Conservation (phyloP, 2,888 invertebrate species). For the Leucophora obtusa region DNA sequence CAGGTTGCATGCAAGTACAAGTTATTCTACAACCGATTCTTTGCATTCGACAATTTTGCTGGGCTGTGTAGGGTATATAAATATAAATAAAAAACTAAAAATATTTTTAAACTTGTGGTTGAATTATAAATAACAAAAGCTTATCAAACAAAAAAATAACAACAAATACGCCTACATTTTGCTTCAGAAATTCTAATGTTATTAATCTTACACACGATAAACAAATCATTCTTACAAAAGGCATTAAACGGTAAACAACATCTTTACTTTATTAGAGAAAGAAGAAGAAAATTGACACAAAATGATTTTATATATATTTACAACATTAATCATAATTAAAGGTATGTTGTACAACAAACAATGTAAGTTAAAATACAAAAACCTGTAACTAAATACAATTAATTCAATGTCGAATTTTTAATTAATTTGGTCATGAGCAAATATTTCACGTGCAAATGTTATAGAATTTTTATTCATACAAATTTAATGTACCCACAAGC, state of each 20-base stretch:
- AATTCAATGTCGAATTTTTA: too few relatives aligned
- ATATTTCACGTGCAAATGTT: too few relatives aligned
- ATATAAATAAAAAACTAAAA: neutral
- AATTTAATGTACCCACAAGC: too few relatives aligned
- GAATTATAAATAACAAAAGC: neutral
- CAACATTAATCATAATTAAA: constrained; percentile 14
- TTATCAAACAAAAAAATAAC: constrained; percentile 17
- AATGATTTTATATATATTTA: constrained; percentile 19
- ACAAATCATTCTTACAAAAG: constrained; percentile 12
- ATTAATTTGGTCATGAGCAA: too few relatives aligned
- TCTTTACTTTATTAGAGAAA: neutral
- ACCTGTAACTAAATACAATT: too few relatives aligned
- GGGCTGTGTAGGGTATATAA: too few relatives aligned
- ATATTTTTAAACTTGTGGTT: neutral
- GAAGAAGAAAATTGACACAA: neutral
- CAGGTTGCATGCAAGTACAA: too few relatives aligned
- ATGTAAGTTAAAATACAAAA: too few relatives aligned
- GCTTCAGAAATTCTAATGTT: neutral
- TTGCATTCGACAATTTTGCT: too few relatives aligned
- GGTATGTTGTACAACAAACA: constrained; percentile 4
- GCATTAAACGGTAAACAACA: constrained; percentile 22
- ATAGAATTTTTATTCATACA: too few relatives aligned
- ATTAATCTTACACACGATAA: neutral
- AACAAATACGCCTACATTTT: constrained; percentile 39
- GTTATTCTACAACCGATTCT: too few relatives aligned